Conservation (phyloP, 2,888 invertebrate species). For the Ochropleura leucogaster region DNA sequence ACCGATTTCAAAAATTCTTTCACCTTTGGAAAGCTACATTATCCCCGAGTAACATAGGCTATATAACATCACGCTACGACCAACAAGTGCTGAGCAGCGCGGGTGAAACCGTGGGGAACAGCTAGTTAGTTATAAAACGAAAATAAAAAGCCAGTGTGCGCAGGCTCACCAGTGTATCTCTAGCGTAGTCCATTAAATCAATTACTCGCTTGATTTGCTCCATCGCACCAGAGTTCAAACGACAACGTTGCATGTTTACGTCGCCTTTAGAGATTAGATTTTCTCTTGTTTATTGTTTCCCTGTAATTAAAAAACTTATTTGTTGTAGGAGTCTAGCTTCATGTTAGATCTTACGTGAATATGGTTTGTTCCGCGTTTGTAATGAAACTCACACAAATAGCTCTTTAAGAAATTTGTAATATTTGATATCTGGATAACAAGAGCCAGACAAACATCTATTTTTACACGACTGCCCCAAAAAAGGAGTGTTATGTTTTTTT, state of each 20-base stretch:
- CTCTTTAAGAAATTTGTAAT: neutral
- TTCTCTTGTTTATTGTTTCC: neutral
- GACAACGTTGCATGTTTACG: constrained; percentile 34
- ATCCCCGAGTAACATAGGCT: too few species aligned
- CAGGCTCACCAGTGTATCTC: neutral
- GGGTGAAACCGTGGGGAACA: too few species aligned
- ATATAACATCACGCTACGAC: too few species aligned
- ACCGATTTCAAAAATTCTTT: too few species aligned
- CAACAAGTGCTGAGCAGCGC: too few species aligned
- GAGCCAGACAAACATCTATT: neutral
- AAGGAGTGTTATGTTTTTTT: too few species aligned
- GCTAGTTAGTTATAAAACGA: constrained; percentile 11
- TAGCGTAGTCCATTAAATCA: constrained; percentile 30
- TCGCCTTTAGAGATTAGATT: constrained; percentile 16
- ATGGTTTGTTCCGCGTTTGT: neutral
- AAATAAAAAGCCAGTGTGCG: neutral
- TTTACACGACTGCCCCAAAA: too few species aligned
- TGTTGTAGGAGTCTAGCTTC: neutral
- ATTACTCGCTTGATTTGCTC: constrained; percentile 43
- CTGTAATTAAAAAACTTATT: neutral
- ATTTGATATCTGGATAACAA: neutral
- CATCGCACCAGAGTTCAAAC: constrained; percentile 32
- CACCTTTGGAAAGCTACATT: too few species aligned
- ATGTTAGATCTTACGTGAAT: neutral
- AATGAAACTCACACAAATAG: neutral